phyloP scores from a whole-genome alignment of 2,888 invertebrate species.

The Chironomus riparius region DNA sequence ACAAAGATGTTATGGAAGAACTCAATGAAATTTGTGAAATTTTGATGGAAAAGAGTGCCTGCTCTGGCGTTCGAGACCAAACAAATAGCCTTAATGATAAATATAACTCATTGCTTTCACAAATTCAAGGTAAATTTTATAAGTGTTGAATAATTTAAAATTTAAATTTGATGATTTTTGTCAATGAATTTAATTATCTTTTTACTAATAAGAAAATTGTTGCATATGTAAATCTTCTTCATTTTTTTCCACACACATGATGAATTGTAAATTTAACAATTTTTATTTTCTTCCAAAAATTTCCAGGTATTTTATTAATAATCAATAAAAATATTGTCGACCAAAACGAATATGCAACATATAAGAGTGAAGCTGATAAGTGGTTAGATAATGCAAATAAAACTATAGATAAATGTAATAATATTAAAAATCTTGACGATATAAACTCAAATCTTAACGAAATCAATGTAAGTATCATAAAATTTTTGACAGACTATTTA shows the following conservation, averaged over 20 bases:
- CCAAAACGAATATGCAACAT: slow-evolving; percentile 82
- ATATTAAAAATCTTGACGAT: slow-evolving; percentile 66
- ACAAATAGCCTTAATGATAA: slow-evolving; percentile 74
- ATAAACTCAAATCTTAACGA: slow-evolving; percentile 75
- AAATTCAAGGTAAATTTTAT: slow-evolving; percentile 53
- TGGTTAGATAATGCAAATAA: slow-evolving; percentile 78
- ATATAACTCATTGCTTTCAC: slow-evolving; percentile 69
- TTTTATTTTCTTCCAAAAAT: not conserved
- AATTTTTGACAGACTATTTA: no score
- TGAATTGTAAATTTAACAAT: not conserved
- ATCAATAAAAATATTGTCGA: slow-evolving; percentile 86
- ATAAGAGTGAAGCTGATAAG: slow-evolving; percentile 69
- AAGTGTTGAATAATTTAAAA: not conserved
- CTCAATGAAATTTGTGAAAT: slow-evolving; percentile 79
- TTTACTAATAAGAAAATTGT: not conserved
- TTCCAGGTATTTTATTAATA: slow-evolving; percentile 58
- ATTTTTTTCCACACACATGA: no score
- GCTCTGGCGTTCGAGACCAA: slow-evolving; percentile 75
- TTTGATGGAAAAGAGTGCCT: slow-evolving; percentile 77
- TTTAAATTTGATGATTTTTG: not conserved
- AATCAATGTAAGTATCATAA: slow-evolving; percentile 50
- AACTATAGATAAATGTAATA: slow-evolving; percentile 71
- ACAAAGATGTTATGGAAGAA: slow-evolving; percentile 72
- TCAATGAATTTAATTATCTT: not conserved
- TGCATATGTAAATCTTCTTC: not conserved